Evolutionary conservation across 2,888 invertebrate species (phyloP).

Genomic region (Drosophila leonis): DNA sequence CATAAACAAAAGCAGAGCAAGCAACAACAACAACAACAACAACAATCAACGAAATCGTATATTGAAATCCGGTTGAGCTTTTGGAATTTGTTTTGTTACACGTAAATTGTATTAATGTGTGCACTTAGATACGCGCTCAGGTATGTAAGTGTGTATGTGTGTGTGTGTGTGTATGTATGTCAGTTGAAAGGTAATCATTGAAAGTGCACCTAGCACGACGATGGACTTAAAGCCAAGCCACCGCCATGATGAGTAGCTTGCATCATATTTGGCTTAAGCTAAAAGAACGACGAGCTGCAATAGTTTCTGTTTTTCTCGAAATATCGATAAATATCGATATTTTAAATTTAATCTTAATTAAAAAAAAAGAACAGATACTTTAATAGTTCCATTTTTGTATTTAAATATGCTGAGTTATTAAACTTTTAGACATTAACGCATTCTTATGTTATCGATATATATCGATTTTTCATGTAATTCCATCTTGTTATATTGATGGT

Average conservation of each 20-base stretch:
- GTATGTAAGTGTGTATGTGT: constrained; percentile 3
- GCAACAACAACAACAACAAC: constrained; percentile 34
- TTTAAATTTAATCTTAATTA: too few species aligned
- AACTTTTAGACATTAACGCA: too few species aligned
- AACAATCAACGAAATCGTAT: constrained; percentile 52
- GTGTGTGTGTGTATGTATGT: neutral
- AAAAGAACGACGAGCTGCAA: neutral
- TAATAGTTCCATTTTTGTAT: too few species aligned
- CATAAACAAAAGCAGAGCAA: constrained; percentile 20
- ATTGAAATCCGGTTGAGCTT: constrained; percentile 66
- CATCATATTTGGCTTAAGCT: neutral
- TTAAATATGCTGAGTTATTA: too few species aligned
- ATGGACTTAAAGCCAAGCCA: constrained; percentile 7
- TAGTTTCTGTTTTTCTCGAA: neutral
- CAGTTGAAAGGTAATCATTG: constrained; percentile 28
- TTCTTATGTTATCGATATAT: too few species aligned
- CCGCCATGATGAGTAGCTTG: neutral
- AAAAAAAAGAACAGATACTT: too few species aligned
- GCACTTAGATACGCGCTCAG: constrained; percentile 29
- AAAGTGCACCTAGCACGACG: constrained; percentile 26
- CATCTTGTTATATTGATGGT: too few species aligned
- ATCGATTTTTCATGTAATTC: too few species aligned
- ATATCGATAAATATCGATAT: neutral
- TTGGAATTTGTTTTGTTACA: constrained; percentile 47
- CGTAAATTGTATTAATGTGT: constrained; percentile 44